Evolutionary conservation across 2,888 invertebrate genomes (phyloP).

Genomic region (Ecliptopera silaceata): DNA sequence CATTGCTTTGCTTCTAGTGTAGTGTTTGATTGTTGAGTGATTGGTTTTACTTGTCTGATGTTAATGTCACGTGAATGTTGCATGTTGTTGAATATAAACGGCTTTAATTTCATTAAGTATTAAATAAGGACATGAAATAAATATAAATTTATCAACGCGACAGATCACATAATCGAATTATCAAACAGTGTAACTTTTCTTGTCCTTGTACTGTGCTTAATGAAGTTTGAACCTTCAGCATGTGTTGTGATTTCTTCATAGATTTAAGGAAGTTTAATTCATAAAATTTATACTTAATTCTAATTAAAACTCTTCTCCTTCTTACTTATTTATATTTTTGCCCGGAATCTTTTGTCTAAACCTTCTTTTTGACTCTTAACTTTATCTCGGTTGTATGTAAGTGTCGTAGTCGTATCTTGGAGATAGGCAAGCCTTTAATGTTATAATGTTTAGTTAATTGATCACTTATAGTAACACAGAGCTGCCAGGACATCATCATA

Average conservation of each 20-base stretch:
- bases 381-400: constrained; percentile 5
- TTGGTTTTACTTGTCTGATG: not conserved
- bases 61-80: constrained; percentile 10
- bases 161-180: too few relatives aligned
- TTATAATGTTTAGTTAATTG: constrained; percentile 25
- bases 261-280: not conserved
- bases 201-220: not conserved
- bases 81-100: not conserved
- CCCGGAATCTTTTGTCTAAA: not conserved
- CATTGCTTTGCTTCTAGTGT: constrained; percentile 59
- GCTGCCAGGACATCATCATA: constrained; percentile 37
- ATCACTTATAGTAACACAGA: constrained; percentile 30
- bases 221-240: not conserved
- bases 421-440: constrained; percentile 18
- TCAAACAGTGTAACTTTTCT: too few relatives aligned
- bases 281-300: not conserved
- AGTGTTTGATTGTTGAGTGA: constrained; percentile 29
- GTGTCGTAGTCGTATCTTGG: constrained; percentile 2
- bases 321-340: not conserved
- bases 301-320: not conserved
- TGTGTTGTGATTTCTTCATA: constrained; percentile 4
- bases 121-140: too few relatives aligned
- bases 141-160: too few relatives aligned
- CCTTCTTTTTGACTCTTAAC: not conserved
- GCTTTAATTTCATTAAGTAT: not conserved